Percentiles rank a stretch among this genome's conserved stretches.
Conservation (phyloP, 2,797 vertebrate species). For the Myotis planiceps region DNA sequence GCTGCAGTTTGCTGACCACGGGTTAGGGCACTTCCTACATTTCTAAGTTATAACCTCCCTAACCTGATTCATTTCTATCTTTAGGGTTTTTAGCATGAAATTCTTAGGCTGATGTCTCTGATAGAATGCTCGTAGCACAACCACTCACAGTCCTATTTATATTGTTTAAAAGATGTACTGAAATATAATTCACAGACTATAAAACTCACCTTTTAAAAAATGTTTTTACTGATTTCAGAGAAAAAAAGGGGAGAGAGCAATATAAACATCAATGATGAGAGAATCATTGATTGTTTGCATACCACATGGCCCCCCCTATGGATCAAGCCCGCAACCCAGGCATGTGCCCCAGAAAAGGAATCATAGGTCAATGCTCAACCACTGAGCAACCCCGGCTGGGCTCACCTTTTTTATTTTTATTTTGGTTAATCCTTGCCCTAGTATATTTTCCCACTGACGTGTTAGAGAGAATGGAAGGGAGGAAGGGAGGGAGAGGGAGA, state of each 20-base stretch:
- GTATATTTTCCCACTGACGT: too few relatives aligned
- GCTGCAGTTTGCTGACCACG: too few relatives aligned
- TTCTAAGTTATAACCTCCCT: background rate
- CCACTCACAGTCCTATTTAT: background rate
- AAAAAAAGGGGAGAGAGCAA: background rate
- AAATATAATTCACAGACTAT: background rate
- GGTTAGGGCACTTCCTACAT: background rate
- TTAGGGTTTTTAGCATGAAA: background rate
- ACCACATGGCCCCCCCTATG: background rate
- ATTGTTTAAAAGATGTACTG: background rate
- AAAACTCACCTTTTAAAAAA: background rate
- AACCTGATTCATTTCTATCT: background rate
- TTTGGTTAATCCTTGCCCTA: too few relatives aligned
- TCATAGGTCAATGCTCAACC: background rate
- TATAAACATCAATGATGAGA: background rate
- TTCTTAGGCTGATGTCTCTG: background rate
- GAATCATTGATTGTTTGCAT: background rate
- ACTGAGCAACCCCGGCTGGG: background rate
- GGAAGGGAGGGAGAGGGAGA: too few relatives aligned
- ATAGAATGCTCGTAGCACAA: background rate
- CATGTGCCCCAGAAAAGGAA: background rate
- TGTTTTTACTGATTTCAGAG: background rate
- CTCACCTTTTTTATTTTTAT: too few relatives aligned
- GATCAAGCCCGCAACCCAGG: fast-evolving
- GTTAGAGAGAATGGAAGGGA: too few relatives aligned